Percentiles rank a stretch among this genome's conserved stretches.
These are phyloP conservation scores for Nezara viridula DNA, from an alignment of 2,888 invertebrate genomes.

Conservation along the genomic window DNA sequence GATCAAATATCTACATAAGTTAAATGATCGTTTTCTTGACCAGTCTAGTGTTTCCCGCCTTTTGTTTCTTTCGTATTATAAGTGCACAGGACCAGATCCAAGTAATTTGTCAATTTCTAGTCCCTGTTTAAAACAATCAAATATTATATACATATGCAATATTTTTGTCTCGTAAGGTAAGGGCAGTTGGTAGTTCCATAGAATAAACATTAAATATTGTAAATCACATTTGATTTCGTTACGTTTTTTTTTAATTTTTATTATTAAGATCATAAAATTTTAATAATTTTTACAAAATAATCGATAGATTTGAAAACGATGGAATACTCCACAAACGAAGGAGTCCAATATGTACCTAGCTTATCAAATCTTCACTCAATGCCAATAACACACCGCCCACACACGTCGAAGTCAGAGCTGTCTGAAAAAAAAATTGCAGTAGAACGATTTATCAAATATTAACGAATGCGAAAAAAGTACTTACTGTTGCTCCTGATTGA, in stretches of 20 bases:
- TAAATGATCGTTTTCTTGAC: neutral
- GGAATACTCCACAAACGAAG: neutral
- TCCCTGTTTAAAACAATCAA: neutral
- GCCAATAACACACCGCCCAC: neutral
- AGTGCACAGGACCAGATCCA: neutral
- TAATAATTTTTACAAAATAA: too few species aligned
- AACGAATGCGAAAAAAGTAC: neutral
- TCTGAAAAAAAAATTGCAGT: neutral
- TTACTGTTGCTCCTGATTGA: slow-evolving; percentile 40
- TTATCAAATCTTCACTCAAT: neutral
- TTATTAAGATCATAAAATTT: too few species aligned
- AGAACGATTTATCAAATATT: neutral
- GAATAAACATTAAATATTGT: neutral
- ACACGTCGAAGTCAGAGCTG: neutral
- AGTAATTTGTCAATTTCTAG: neutral
- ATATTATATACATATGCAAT: neutral
- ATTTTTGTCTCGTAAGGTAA: neutral
- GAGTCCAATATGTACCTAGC: neutral
- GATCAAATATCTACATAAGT: neutral
- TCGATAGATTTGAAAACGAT: neutral
- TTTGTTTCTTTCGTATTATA: neutral
- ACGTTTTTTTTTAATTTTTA: too few species aligned
- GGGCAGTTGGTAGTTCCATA: neutral
- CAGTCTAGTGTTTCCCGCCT: neutral
- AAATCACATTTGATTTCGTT: neutral